Evolutionary conservation across 2,888 invertebrate species (phyloP), one percentile per base, ranked within the genome.

Genomic region (Torymus auratus): DNA sequence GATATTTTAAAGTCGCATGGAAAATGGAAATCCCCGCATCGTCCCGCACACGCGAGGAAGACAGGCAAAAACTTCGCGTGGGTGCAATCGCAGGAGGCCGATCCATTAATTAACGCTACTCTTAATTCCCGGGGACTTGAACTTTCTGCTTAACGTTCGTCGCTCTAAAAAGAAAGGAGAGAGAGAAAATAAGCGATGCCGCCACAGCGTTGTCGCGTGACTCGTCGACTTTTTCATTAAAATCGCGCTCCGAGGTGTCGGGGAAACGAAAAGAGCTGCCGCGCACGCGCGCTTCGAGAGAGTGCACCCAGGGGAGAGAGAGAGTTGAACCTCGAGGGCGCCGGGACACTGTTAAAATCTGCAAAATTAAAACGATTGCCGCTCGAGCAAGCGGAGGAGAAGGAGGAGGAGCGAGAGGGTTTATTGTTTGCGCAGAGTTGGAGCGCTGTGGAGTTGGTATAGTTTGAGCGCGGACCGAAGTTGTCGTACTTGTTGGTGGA

Each of bases 141-240:
- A 65, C 56, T 67, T 70, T 62, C 64, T 13, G 52, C 55, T 78
- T 75, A 75, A 58, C 67, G 15, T 50, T 71, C 23, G 4, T 28
- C 28, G 4, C 10, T 28, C 60, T 10, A 53, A 53, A 15, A 12
- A 69, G 62, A 76, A 61, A 20, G 53, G 53, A 60, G 28, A n/a
- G 14, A 70, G 23, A 58, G 20, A 58, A 17, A 17, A 10, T 52
- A 69, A 41, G 14, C 15, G 15, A 61, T 15, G 68, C 15, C 23
- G 13, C 20, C 12, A 17, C 20, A 12, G n/a, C 12, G 14, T 60
- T 74, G 58, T 74, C 62, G 79, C 73, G 69, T 58, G 73, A 79
- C 61, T 72, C 61, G 55, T 41, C 50, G 55, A 23, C 73, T 69
- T 69, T 74, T 79, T 69, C 68, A 74, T 79, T 69, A 74, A 79